Evolutionary conservation across 2,113 vertebrate genomes (phyloP).

Genomic region (Bubalus kerabau): DNA sequence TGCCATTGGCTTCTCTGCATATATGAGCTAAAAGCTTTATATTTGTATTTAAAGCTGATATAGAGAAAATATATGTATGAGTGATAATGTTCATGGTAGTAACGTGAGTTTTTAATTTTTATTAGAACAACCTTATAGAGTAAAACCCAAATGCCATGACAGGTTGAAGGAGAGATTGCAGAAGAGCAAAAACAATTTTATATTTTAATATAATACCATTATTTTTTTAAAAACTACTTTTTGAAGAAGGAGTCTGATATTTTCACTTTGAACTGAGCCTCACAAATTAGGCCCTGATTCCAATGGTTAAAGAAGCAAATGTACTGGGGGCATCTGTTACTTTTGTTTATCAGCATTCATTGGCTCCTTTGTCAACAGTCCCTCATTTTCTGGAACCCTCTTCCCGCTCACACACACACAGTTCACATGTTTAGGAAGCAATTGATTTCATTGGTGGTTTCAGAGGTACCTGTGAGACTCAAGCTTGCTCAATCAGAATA

Average conservation of each 20-base stretch:
- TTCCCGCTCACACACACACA: accelerated
- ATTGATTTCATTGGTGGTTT: not conserved
- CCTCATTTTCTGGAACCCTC: not conserved
- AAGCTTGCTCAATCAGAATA: not conserved
- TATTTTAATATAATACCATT: not conserved
- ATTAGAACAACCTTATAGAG: not conserved
- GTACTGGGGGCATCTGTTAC: not conserved
- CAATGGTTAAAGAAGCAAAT: not conserved
- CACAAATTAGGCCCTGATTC: not conserved
- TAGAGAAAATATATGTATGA: not conserved
- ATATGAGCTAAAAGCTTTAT: not conserved
- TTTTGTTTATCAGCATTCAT: not conserved
- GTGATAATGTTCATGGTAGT: not conserved
- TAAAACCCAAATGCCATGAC: not conserved
- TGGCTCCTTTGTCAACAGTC: not conserved
- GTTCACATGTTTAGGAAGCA: not conserved
- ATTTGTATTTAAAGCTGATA: not conserved
- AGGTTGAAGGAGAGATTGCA: not conserved
- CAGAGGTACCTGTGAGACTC: not conserved
- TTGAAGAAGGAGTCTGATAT: not conserved
- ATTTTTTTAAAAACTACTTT: not conserved
- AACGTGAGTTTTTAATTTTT: not conserved
- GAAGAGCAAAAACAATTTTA: not conserved
- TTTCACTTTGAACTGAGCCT: not conserved
- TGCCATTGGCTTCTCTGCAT: not conserved